A percentile compares a stretch with the other conserved stretches of the same genome.
Conservation (phyloP, 2,113 vertebrate species). For the Anolis carolinensis region DNA sequence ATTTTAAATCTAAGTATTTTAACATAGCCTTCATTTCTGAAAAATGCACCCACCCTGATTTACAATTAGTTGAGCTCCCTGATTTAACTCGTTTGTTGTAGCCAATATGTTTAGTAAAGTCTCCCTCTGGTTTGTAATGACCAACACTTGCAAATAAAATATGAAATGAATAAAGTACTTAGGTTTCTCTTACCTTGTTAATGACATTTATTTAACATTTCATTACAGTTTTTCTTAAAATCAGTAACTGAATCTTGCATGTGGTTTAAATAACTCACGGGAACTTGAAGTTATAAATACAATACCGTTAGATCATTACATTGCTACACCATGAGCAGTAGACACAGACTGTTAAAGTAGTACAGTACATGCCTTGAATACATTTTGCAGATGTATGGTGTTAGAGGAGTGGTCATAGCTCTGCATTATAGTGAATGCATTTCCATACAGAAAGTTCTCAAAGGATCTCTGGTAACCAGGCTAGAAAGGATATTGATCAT, state of each 20-base stretch:
- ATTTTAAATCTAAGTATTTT: background rate
- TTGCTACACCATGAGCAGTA: background rate
- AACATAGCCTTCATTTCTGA: background rate
- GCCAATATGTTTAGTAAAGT: background rate
- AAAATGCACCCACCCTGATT: background rate
- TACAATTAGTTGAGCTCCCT: background rate
- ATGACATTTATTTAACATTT: background rate
- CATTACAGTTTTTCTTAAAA: background rate
- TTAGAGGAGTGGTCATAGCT: background rate
- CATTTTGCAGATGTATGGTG: background rate
- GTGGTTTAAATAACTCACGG: background rate
- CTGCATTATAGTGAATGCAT: background rate
- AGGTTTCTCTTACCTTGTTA: background rate
- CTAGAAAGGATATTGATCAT: background rate
- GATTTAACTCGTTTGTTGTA: background rate
- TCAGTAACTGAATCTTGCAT: background rate
- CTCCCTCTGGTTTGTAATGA: no score
- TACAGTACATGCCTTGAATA: background rate
- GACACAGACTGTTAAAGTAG: background rate
- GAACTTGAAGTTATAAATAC: constrained; percentile 8
- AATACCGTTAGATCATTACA: constrained; percentile 2
- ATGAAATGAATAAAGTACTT: no score
- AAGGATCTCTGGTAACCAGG: background rate
- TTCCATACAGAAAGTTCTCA: background rate
- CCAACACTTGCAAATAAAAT: no score